Conservation (phyloP, 2,888 invertebrate species). For the Limnephilus lunatus region DNA sequence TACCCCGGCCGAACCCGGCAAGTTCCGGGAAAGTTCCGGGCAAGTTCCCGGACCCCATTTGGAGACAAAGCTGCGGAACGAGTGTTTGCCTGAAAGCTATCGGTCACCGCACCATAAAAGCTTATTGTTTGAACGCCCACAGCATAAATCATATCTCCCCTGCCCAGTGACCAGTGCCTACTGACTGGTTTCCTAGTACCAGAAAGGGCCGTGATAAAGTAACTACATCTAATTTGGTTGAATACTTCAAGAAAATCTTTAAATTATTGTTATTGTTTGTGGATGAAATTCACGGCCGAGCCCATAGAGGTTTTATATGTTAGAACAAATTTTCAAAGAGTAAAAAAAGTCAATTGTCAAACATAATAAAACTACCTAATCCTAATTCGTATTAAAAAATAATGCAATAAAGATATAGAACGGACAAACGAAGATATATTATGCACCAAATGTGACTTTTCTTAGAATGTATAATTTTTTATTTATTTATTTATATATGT, state of each 20-base stretch:
- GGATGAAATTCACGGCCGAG: too few species aligned
- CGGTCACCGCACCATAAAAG: constrained; percentile 43
- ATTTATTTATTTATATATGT: too few species aligned
- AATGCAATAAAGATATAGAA: too few species aligned
- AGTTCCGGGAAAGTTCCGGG: not conserved
- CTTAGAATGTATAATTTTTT: too few species aligned
- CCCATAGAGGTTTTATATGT: too few species aligned
- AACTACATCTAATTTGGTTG: not conserved
- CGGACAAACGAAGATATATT: too few species aligned
- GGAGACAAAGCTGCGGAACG: not conserved
- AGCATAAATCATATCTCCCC: constrained; percentile 25
- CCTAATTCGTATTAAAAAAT: too few species aligned
- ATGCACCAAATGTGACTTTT: too few species aligned
- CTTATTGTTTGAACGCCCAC: constrained; percentile 30
- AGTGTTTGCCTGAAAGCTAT: constrained; percentile 23
- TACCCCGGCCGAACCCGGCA: not conserved
- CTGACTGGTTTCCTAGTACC: not conserved
- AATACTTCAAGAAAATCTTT: not conserved
- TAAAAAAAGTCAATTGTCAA: too few species aligned
- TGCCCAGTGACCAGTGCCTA: not conserved
- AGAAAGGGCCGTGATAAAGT: not conserved
- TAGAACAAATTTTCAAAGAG: too few species aligned
- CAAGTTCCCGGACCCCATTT: not conserved
- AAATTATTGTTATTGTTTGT: not conserved
- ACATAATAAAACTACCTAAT: too few species aligned